Evolutionary conservation across 2,888 invertebrate genomes (phyloP).

Genomic region (Papilio protenor): DNA sequence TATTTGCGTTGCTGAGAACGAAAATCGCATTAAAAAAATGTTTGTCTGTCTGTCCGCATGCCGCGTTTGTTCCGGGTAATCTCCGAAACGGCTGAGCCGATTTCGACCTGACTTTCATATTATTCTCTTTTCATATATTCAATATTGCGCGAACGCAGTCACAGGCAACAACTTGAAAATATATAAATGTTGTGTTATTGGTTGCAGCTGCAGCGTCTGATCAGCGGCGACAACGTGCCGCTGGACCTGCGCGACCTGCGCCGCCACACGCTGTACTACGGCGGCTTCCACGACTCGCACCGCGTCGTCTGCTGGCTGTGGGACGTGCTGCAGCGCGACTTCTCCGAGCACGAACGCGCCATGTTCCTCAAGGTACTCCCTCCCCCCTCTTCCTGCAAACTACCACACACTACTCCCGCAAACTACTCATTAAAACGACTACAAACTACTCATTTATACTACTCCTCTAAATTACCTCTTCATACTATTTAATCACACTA

Average conservation of each 20-base stretch:
- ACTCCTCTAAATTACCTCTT: neutral
- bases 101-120: too few species aligned
- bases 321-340: constrained; percentile 98
- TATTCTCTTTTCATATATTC: too few species aligned
- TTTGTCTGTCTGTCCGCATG: too few species aligned
- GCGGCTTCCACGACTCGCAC: constrained; percentile 99
- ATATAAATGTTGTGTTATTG: too few species aligned
- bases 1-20: too few species aligned
- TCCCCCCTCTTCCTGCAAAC: neutral
- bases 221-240: constrained; percentile 98
- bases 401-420: neutral
- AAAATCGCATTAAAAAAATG: too few species aligned
- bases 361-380: constrained; percentile 94
- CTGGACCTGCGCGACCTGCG: constrained; percentile 94
- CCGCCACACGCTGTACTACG: constrained; percentile 98
- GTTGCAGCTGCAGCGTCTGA: constrained; percentile 92
- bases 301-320: constrained; percentile 99
- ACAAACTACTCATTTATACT: neutral
- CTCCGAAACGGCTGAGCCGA: too few species aligned
- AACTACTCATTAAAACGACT: neutral
- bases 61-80: too few species aligned
- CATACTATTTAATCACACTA: neutral
- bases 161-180: too few species aligned
- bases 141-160: too few species aligned
- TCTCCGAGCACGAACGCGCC: constrained; percentile 94